Evolutionary conservation across 2,113 vertebrate genomes (phyloP).

Genomic region (Leptosomus discolor): DNA sequence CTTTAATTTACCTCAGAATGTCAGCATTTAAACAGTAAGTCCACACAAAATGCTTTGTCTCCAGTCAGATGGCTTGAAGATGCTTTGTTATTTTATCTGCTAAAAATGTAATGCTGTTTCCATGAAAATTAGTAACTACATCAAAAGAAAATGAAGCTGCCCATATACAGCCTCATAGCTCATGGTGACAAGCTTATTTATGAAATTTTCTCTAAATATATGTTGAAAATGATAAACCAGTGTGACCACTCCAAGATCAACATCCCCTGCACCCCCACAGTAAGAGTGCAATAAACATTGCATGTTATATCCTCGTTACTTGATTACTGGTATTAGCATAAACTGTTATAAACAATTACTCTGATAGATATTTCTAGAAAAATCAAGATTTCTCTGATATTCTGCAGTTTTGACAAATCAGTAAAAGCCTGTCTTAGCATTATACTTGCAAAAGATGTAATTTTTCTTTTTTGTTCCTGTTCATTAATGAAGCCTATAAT

Average conservation of each 20-base stretch:
- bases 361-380: not conserved
- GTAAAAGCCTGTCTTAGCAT: fast-evolving
- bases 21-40: not conserved
- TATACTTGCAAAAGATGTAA: not conserved
- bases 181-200: not conserved
- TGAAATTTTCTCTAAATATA: not conserved
- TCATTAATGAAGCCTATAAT: not conserved
- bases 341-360: not conserved
- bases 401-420: not conserved
- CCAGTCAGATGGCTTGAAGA: not conserved
- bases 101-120: not conserved
- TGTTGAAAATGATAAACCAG: not conserved
- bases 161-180: not conserved
- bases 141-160: not conserved
- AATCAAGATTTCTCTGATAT: not conserved
- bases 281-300: not conserved
- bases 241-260: not conserved
- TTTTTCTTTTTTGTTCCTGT: not conserved
- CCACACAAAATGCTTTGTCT: not conserved
- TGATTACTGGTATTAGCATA: not conserved
- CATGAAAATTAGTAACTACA: not conserved
- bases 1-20: not conserved
- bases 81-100: not conserved
- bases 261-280: fast-evolving
- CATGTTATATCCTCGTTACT: not conserved